Evolutionary conservation across 2,113 vertebrate genomes (phyloP), one percentile per base, ranked within the genome.

Genomic region (Tauraco erythrolophus): DNA sequence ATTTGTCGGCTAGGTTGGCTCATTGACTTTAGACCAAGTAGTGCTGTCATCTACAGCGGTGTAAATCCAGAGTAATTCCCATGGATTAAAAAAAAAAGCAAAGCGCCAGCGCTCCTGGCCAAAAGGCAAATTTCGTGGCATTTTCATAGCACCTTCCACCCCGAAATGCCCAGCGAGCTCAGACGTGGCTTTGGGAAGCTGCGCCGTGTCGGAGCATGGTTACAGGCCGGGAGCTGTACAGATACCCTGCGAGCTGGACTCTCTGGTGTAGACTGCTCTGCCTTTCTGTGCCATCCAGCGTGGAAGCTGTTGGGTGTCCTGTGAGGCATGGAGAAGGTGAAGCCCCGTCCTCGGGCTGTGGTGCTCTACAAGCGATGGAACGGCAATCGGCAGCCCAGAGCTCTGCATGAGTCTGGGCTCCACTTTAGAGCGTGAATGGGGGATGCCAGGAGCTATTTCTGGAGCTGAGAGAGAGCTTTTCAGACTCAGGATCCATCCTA

Each of bases 1-100:
- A 93, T 94, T 86, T 89, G 88, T 45, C 62, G 4, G 45, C 58
- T 69, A 46, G 50, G 66, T 50, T 57, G 46, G 75, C 33, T 95
- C 83, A 28, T 74, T 90, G 79, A 80, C 82, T 94, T 92, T 27
- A 81, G 76, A 88, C 58, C 68, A 18, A 72, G 25, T 27, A 39
- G 24, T 0, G 14, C 74, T 79, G 56, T 79, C 84, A 24, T 72
- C 61, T 88, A 23, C 45, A 4, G 41, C 9, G 54, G 74, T 77
- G 85, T 35, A 91, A 97, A 96, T 86, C 88, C 82, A 62, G 71
- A 50, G 45, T 35, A 50, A 90, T 88, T 94, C 78, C 93, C 23
- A 37, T 8, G 50, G 78, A 93, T 94, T 93, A 10, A 53, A 66
- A 68, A 45, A 46, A 48, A 51, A 50, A 58, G 8, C 24, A 56